phyloP scores from a whole-genome alignment of 1,140 invertebrate genomes.

The Ips typographus region DNA sequence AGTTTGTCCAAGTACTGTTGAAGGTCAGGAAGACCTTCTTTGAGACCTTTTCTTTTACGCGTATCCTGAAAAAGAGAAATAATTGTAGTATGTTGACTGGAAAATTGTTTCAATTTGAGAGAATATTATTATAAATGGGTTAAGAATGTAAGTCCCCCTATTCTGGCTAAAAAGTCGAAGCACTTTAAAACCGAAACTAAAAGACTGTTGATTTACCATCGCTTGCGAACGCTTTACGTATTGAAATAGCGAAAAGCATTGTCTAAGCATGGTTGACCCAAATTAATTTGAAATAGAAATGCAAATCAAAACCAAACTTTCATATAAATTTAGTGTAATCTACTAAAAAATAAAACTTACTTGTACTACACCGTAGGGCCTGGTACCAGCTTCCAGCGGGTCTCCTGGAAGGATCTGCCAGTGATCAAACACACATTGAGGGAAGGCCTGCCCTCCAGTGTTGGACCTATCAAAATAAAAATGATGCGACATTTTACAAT shows the following conservation, averaged over 20 bases:
- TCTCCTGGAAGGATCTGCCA: slow-evolving; percentile 98
- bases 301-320: no score
- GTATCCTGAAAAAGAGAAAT: slow-evolving; percentile 70
- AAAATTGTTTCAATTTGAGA: background rate
- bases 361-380: slow-evolving; percentile 83
- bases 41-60: slow-evolving; percentile 98
- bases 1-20: slow-evolving; percentile 92
- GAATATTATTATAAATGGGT: background rate
- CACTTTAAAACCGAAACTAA: slow-evolving; percentile 55
- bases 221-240: slow-evolving; percentile 40
- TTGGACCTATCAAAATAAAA: slow-evolving; percentile 63
- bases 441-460: slow-evolving; percentile 99
- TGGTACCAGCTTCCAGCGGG: slow-evolving; percentile 76
- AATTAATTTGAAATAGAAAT: no score
- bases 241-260: slow-evolving; percentile 33
- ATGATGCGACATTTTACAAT: slow-evolving; percentile 7
- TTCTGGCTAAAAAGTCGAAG: slow-evolving; percentile 51
- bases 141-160: slow-evolving; percentile 54
- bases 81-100: background rate
- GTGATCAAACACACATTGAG: slow-evolving; percentile 99
- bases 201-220: slow-evolving; percentile 52
- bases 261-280: slow-evolving; percentile 40
- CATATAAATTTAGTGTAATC: no score
- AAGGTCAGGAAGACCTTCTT: slow-evolving; percentile 94
- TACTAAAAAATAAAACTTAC: slow-evolving; percentile 52